Evolutionary conservation across 2,113 vertebrate genomes (phyloP).

Genomic region (Strix uralensis): DNA sequence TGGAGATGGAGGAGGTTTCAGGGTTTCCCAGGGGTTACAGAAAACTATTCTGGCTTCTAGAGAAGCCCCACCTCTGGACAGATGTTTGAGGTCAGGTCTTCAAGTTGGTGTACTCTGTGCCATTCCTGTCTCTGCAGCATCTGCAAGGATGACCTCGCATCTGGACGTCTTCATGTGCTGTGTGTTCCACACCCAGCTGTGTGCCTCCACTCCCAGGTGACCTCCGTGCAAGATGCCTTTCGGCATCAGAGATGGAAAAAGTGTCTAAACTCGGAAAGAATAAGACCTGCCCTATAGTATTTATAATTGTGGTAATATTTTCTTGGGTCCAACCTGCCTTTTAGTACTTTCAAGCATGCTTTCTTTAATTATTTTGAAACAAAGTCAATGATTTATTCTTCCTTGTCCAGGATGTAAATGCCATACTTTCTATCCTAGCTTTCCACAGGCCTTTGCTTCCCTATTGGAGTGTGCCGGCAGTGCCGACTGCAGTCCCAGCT

Average conservation of each 20-base stretch:
- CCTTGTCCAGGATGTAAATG: not conserved
- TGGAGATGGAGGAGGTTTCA: not conserved
- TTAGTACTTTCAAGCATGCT: not conserved
- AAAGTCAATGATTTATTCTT: not conserved
- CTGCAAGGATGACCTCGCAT: fast-evolving
- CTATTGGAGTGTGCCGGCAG: fast-evolving
- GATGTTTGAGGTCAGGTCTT: not conserved
- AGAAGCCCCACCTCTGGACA: not conserved
- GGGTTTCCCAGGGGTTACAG: not conserved
- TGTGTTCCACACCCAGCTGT: fast-evolving
- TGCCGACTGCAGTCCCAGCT: not conserved
- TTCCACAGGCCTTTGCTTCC: not conserved
- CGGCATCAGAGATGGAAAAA: not conserved
- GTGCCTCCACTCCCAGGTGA: not conserved
- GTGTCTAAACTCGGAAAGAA: not conserved
- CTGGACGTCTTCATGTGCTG: not conserved
- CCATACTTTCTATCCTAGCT: not conserved
- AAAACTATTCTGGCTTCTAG: not conserved
- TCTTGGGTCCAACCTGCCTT: not conserved
- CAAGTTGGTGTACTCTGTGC: not conserved
- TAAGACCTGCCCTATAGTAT: not conserved
- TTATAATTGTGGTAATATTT: not conserved
- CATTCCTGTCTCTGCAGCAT: not conserved
- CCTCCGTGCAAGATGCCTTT: not conserved
- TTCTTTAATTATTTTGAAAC: not conserved